Conservation (phyloP, 2,888 invertebrate genomes). For the Drosophila glabriapex region DNA sequence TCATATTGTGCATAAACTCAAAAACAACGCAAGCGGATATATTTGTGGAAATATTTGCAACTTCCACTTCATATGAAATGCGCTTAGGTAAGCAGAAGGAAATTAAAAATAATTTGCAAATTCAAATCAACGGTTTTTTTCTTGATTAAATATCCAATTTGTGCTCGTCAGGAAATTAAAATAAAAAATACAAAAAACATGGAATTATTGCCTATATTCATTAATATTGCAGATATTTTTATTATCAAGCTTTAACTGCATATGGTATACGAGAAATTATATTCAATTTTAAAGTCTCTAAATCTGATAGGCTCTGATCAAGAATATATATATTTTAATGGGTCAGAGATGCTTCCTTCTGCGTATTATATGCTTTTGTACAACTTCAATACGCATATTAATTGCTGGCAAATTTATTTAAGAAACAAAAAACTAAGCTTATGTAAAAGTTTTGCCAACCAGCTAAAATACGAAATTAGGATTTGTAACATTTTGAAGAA, state of each 20-base stretch:
- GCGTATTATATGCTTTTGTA: not conserved
- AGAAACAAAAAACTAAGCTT: not conserved
- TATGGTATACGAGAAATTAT: not conserved
- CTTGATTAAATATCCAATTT: not conserved
- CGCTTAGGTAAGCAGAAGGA: constrained; percentile 30
- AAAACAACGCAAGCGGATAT: constrained; percentile 1
- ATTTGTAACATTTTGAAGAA: not conserved
- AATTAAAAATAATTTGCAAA: not conserved
- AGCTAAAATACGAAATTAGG: not conserved
- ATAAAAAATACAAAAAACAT: too few relatives aligned
- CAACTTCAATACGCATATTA: not conserved
- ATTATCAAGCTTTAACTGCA: not conserved
- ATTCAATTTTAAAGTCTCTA: not conserved
- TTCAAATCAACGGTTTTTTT: not conserved
- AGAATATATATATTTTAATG: not conserved
- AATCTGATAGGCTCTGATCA: too few relatives aligned
- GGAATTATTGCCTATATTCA: too few relatives aligned
- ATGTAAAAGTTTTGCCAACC: not conserved
- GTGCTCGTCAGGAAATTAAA: too few relatives aligned
- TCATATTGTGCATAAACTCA: constrained; percentile 28
- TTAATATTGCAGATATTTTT: not conserved
- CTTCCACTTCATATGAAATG: constrained; percentile 18
- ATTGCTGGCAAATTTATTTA: not conserved
- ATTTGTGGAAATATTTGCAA: not conserved
- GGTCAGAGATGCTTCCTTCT: not conserved